Percentiles rank a stretch among this genome's conserved stretches.
Evolutionary conservation across 1,140 invertebrate genomes (phyloP).

Genomic region (Lanistes nyassanus): DNA sequence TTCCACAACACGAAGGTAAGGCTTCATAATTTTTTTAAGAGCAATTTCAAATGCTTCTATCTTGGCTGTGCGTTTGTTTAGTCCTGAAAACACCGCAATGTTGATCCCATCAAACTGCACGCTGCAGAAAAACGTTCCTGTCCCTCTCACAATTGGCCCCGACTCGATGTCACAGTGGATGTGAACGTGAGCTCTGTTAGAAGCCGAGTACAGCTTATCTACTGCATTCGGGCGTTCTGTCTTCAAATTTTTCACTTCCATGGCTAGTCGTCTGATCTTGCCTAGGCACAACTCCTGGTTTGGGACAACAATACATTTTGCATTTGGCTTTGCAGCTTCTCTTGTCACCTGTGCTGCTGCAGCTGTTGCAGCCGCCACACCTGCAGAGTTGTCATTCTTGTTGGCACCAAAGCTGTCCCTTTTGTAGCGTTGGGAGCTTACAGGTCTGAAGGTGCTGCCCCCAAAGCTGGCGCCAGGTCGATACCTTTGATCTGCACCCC

Average conservation of each 20-base stretch:
- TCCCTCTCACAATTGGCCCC: slow-evolving; percentile 11
- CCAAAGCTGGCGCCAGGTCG: too few species aligned
- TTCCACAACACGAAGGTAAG: slow-evolving; percentile 39
- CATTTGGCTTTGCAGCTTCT: slow-evolving; percentile 4
- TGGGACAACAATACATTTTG: slow-evolving; percentile 11
- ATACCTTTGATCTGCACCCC: too few species aligned
- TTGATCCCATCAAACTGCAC: slow-evolving; percentile 23
- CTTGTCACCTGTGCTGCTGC: slow-evolving; percentile 5
- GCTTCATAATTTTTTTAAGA: slow-evolving; percentile 39
- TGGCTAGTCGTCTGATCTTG: slow-evolving; percentile 28
- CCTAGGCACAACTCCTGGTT: background rate
- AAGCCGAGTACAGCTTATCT: slow-evolving; percentile 30
- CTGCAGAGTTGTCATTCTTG: slow-evolving; percentile 9
- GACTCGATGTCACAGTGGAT: slow-evolving; percentile 25
- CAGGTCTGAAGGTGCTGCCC: too few species aligned
- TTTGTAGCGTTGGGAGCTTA: too few species aligned
- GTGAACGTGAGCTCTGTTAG: slow-evolving; percentile 22
- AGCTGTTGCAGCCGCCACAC: slow-evolving; percentile 13
- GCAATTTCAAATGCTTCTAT: slow-evolving; percentile 50
- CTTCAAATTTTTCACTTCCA: slow-evolving; percentile 28
- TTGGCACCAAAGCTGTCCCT: too few species aligned
- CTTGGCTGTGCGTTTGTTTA: slow-evolving; percentile 38
- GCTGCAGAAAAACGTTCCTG: slow-evolving; percentile 22
- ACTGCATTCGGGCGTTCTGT: slow-evolving; percentile 30
- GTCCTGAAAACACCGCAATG: slow-evolving; percentile 7